phyloP scores from a whole-genome alignment of 2,888 invertebrate genomes.

The Apotomis capreana region DNA sequence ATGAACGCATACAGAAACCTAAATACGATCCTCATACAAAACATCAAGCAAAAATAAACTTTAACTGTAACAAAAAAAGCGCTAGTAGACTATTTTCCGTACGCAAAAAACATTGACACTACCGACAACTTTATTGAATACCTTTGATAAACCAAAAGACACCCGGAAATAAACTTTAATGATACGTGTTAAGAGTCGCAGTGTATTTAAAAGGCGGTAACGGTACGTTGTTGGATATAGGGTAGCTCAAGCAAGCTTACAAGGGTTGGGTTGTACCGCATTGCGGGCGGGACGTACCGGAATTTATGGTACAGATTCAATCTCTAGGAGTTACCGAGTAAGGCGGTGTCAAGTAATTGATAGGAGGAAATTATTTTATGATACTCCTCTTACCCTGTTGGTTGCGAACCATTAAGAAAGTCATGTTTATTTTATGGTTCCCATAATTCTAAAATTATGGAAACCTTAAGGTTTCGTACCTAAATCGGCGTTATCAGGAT shows the following conservation, averaged over 20 bases:
- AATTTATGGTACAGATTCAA: conserved; percentile 42
- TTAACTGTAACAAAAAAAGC: background rate
- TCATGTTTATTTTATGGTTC: too few relatives aligned
- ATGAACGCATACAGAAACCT: conserved; percentile 3
- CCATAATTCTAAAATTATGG: too few relatives aligned
- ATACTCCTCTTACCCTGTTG: too few relatives aligned
- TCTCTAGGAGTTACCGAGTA: conserved; percentile 32
- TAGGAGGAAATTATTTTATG: conserved; percentile 24
- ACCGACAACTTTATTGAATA: background rate
- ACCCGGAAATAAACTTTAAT: conserved; percentile 1
- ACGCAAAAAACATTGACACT: background rate
- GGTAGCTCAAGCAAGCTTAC: conserved; percentile 39
- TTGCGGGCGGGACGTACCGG: conserved; percentile 37
- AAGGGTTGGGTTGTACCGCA: conserved; percentile 39
- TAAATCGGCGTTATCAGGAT: too few relatives aligned
- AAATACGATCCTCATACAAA: background rate
- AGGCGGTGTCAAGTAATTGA: conserved; percentile 33
- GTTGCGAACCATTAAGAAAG: too few relatives aligned
- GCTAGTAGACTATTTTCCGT: background rate
- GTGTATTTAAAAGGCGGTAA: background rate
- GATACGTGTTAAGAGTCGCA: background rate
- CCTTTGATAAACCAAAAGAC: background rate
- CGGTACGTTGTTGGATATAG: conserved; percentile 5
- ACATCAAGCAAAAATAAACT: background rate
- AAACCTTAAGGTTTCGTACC: too few relatives aligned